These are phyloP conservation scores for Tenthredo scrophulariae DNA, from an alignment of 2,888 invertebrate genomes.

Conservation along the genomic window DNA sequence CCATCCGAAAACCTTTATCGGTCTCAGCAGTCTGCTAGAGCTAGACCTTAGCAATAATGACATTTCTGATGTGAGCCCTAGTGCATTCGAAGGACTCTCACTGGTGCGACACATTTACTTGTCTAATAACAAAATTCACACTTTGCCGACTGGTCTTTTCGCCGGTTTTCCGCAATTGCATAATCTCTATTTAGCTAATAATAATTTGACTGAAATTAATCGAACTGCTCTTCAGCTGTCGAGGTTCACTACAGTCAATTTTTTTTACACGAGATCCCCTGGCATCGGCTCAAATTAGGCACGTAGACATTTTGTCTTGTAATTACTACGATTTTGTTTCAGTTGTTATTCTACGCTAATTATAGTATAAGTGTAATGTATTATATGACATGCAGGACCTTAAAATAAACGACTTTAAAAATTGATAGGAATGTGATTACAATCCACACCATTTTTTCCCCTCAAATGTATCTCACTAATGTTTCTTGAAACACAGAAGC, in stretches of 20 bases:
- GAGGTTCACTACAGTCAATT: neutral
- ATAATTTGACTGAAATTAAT: neutral
- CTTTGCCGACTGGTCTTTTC: neutral
- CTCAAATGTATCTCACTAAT: too few relatives aligned
- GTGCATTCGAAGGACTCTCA: slow-evolving; percentile 7
- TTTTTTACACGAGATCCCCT: too few relatives aligned
- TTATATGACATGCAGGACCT: too few relatives aligned
- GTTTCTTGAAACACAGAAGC: too few relatives aligned
- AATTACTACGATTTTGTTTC: too few relatives aligned
- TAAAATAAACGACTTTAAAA: too few relatives aligned
- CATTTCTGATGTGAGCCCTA: slow-evolving; percentile 70
- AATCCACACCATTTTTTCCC: too few relatives aligned
- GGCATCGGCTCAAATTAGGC: too few relatives aligned
- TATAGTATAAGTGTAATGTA: too few relatives aligned
- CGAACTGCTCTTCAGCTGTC: neutral
- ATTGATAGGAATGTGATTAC: too few relatives aligned
- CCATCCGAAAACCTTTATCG: neutral
- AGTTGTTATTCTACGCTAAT: too few relatives aligned
- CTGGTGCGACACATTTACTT: neutral
- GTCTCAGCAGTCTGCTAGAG: neutral
- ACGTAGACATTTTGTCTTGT: too few relatives aligned
- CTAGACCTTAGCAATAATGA: neutral
- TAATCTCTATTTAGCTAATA: neutral
- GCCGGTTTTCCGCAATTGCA: neutral
- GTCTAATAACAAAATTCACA: slow-evolving; percentile 9